A percentile compares a stretch with the other conserved stretches of the same genome.
These are phyloP conservation scores for Xenus cinereus DNA, from an alignment of 2,113 vertebrate species.

Conservation along the genomic window DNA sequence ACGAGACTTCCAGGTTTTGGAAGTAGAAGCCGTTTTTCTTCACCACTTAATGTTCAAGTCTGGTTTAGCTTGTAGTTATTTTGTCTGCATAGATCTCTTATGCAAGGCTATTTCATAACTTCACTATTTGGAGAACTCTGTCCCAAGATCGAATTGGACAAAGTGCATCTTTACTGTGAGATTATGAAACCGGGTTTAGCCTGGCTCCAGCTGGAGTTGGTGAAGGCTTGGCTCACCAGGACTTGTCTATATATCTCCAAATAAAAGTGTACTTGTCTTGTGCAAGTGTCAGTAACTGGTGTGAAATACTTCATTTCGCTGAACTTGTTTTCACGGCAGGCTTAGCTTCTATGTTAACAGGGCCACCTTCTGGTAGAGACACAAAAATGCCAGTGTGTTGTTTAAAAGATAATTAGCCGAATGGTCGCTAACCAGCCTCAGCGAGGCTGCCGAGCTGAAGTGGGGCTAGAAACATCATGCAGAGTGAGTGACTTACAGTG, in stretches of 20 bases:
- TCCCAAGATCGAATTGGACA: not conserved
- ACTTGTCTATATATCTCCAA: not conserved
- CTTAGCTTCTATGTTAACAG: not conserved
- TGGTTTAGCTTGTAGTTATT: not conserved
- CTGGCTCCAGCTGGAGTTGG: not conserved
- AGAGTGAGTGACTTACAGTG: not conserved
- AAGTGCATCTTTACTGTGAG: not conserved
- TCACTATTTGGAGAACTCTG: not conserved
- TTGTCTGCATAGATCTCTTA: not conserved
- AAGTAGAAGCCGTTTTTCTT: not conserved
- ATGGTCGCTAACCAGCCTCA: not conserved
- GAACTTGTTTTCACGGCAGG: not conserved
- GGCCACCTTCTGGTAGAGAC: constrained; percentile 43
- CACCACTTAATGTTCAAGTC: not conserved
- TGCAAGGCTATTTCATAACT: not conserved
- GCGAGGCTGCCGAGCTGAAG: not conserved
- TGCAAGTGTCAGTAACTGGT: not conserved
- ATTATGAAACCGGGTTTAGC: not conserved
- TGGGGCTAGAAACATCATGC: not conserved
- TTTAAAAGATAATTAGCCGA: not conserved
- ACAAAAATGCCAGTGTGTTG: not conserved
- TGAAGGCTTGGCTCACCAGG: not conserved
- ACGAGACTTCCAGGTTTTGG: not conserved
- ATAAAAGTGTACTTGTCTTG: not conserved
- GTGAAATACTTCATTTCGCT: not conserved